Evolutionary conservation across 2,888 invertebrate genomes (phyloP).

Genomic region (Rutpela maculata): DNA sequence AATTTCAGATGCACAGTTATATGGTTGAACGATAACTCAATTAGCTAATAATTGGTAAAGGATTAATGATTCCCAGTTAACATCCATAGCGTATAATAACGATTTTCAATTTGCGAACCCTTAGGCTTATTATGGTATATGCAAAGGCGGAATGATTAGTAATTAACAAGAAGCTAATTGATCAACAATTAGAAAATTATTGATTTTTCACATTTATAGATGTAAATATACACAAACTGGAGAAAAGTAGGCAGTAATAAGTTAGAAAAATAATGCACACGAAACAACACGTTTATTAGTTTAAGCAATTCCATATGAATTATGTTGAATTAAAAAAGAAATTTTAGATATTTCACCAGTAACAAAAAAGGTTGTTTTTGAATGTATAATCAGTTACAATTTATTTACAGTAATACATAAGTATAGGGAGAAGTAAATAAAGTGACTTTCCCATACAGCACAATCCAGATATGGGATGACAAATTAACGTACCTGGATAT

Average conservation of each 20-base stretch:
- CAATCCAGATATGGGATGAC: too few relatives aligned
- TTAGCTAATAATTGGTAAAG: constrained; percentile 35
- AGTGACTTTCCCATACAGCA: too few relatives aligned
- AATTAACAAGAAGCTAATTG: constrained; percentile 13
- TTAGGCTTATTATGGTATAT: constrained; percentile 20
- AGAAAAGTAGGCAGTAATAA: not conserved
- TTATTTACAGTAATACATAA: too few relatives aligned
- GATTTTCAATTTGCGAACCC: constrained; percentile 36
- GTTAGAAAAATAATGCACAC: not conserved
- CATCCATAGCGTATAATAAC: constrained; percentile 29
- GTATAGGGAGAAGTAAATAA: too few relatives aligned
- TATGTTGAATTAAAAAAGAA: too few relatives aligned
- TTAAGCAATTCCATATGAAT: too few relatives aligned
- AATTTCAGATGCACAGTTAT: not conserved
- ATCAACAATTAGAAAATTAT: not conserved
- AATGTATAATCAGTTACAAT: too few relatives aligned
- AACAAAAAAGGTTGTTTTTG: too few relatives aligned
- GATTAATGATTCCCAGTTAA: constrained; percentile 34
- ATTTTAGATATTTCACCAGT: too few relatives aligned
- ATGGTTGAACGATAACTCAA: constrained; percentile 20
- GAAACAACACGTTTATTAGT: too few relatives aligned
- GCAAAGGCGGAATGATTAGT: not conserved
- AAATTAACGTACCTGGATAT: too few relatives aligned
- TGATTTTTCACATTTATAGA: not conserved
- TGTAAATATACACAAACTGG: not conserved